Evolutionary conservation across 1,140 invertebrate species (phyloP), one percentile per base, ranked within the genome.

Genomic region (Macrotrachela quadricornifera): DNA sequence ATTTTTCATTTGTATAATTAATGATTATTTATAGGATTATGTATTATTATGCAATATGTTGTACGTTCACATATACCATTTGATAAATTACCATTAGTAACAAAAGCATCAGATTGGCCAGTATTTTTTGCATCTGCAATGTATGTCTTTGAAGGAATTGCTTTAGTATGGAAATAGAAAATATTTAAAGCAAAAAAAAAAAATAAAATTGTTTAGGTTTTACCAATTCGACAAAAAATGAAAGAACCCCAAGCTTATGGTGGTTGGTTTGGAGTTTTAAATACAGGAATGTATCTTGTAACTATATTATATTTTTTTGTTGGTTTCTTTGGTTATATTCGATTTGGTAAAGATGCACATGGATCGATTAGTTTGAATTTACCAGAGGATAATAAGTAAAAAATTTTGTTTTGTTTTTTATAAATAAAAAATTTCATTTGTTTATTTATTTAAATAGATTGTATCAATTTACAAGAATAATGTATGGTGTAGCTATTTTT

Each of bases 181-280:
- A 14, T 6, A 13, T 42, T 4, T 47, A 3, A 13, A 36, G 10
- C 1, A 36, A 13, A 6, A 4, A 4, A 6, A 36, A 36, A 30
- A 47, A 41, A 17, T 41, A 40, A 10, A 14, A 3, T 43, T 14
- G 17, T 57, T 45, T 53, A 84, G 81, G 81, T 90, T 0, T 81
- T 91, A 77, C 83, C 85, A 0, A 71, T 91, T 56, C 84, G 90
- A 66, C 87, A 88, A 65, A 85, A 85, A 69, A 90, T 91, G 85
- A 82, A 79, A 64, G 80, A 77, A 4, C 83, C 84, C 0, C 73
- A 72, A 14, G 80, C 84, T 58, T 88, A 90, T 65, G 80, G 80
- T 56, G 83, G 84, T 10, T 83, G 80, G 61, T 81, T 80, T 6
- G 81, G 85, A 37, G 83, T 91, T 0, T 67, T 90, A 1, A 88